phyloP scores from a whole-genome alignment of 2,797 vertebrate species.

The Pangasius sanitwongsei region DNA sequence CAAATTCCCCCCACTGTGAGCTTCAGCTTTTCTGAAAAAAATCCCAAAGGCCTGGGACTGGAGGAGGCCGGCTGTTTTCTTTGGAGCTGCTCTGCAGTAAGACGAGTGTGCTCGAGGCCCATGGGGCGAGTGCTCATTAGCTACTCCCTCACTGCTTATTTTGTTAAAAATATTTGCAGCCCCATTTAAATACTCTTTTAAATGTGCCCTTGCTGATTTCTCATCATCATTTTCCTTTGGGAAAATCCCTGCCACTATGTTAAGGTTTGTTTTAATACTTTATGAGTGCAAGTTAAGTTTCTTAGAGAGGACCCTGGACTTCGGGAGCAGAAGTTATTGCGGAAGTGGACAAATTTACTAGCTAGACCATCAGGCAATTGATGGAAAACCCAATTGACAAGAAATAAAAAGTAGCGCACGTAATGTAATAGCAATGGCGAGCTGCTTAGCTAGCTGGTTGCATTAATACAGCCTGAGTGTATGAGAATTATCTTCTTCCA shows the following conservation, averaged over 20 bases:
- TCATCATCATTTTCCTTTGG: neutral
- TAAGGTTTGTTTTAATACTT: neutral
- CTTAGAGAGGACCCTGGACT: neutral
- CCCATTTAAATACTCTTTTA: neutral
- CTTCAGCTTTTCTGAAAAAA: conserved; percentile 30
- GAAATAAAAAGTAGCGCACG: neutral
- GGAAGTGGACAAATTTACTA: neutral
- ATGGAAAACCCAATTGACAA: neutral
- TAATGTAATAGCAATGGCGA: neutral
- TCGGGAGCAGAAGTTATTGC: neutral
- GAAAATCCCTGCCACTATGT: neutral
- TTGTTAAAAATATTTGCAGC: conserved; percentile 3
- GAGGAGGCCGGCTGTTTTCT: conserved; percentile 46
- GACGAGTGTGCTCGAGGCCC: conserved; percentile 34
- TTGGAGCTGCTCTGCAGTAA: conserved; percentile 47
- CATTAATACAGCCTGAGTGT: neutral
- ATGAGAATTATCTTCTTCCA: neutral
- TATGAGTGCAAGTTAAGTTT: neutral
- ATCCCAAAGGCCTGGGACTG: conserved; percentile 4
- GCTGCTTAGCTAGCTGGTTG: neutral
- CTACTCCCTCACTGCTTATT: conserved; percentile 19
- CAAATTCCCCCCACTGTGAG: conserved; percentile 25
- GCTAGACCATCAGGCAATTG: neutral
- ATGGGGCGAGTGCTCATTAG: conserved; percentile 27
- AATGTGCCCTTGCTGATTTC: neutral